These are phyloP conservation scores for Dinocampus coccinellae DNA, from an alignment of 2,888 invertebrate genomes.

Conservation along the genomic window DNA sequence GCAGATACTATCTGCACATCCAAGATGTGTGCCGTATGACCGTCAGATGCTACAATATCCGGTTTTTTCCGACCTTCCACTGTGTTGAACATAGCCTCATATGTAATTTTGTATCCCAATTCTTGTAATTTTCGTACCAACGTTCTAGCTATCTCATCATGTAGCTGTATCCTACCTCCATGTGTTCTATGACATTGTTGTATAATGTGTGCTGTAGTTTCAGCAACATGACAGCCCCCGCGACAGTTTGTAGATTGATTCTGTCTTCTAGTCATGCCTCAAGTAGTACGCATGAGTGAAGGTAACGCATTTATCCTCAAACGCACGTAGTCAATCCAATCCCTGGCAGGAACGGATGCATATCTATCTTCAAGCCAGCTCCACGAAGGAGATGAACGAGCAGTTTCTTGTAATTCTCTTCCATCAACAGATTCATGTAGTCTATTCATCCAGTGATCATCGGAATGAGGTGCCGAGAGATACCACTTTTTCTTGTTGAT, in stretches of 20 bases:
- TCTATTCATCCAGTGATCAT: slow-evolving; percentile 11
- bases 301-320: slow-evolving; percentile 58
- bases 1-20: background rate
- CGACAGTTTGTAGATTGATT: background rate
- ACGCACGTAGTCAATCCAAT: slow-evolving; percentile 57
- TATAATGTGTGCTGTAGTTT: background rate
- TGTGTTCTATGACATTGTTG: background rate
- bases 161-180: background rate
- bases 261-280: slow-evolving; percentile 39
- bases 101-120: background rate
- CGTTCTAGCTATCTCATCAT: background rate
- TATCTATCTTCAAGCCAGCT: slow-evolving; percentile 39
- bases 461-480: background rate
- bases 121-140: background rate
- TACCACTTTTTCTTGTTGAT: too few species aligned
- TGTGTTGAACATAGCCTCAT: background rate
- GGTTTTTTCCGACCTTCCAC: background rate
- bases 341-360: slow-evolving; percentile 51
- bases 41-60: background rate
- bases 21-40: background rate
- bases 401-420: slow-evolving; percentile 22
- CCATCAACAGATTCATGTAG: slow-evolving; percentile 28
- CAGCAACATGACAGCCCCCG: background rate
- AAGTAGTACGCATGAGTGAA: slow-evolving; percentile 48
- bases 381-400: background rate